Conservation (phyloP, 2,113 vertebrate genomes). For the Malurus cyaneus region DNA sequence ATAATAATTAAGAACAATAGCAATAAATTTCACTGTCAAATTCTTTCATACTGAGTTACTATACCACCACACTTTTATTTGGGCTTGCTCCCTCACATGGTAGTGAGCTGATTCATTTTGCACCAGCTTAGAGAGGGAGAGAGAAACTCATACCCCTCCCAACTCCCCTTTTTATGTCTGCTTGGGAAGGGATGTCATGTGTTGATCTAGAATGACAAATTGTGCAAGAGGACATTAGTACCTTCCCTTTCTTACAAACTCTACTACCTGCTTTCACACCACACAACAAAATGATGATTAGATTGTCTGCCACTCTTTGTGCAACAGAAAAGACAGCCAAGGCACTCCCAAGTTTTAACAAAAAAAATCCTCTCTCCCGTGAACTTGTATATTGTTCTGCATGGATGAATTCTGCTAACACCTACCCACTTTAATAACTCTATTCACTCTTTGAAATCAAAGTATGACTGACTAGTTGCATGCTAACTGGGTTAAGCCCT, state of each 20-base stretch:
- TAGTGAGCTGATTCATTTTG: neutral
- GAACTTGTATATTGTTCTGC: neutral
- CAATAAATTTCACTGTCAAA: neutral
- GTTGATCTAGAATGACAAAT: neutral
- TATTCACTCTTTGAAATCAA: conserved; percentile 1
- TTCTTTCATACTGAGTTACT: neutral
- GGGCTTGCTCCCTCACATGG: fast-evolving
- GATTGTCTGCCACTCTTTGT: neutral
- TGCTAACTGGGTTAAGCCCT: conserved; percentile 20
- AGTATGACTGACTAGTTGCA: neutral
- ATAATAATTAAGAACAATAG: neutral
- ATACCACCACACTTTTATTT: neutral
- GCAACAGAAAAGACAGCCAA: neutral
- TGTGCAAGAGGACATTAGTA: neutral
- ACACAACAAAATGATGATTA: neutral
- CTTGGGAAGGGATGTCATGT: neutral
- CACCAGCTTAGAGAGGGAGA: neutral
- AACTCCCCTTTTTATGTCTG: neutral
- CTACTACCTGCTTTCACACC: neutral
- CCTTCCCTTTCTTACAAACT: neutral
- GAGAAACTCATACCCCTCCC: neutral
- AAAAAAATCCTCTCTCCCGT: neutral
- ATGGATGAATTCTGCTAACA: neutral
- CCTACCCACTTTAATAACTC: neutral
- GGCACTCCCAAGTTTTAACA: neutral